Percentiles rank a stretch among this genome's conserved stretches.
phyloP scores from a whole-genome alignment of 2,797 vertebrate genomes.

The Pyrocephalus nanus region DNA sequence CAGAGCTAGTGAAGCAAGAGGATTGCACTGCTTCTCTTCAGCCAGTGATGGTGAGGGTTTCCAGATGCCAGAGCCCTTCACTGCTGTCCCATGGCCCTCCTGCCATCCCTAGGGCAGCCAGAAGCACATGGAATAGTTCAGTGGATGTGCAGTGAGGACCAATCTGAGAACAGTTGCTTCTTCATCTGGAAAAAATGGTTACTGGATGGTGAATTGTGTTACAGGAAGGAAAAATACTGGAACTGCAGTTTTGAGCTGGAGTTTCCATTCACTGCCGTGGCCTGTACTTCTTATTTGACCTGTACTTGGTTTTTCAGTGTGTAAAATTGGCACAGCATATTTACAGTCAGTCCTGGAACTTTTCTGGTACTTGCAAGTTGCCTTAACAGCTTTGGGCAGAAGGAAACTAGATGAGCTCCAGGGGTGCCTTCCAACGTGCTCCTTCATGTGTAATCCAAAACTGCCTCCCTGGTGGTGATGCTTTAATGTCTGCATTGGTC shows the following conservation, averaged over 20 bases:
- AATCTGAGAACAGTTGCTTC: neutral
- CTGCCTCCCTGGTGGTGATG: neutral
- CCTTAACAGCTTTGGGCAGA: neutral
- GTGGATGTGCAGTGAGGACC: neutral
- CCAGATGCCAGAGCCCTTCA: neutral
- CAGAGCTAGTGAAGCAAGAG: neutral
- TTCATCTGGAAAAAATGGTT: neutral
- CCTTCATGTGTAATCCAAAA: neutral
- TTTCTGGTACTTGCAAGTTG: neutral
- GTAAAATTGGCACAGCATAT: neutral
- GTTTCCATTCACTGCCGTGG: neutral
- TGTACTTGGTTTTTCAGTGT: neutral
- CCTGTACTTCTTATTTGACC: neutral
- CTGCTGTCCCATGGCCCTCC: neutral
- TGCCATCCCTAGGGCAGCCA: neutral
- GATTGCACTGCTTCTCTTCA: neutral
- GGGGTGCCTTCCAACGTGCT: neutral
- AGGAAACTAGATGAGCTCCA: neutral
- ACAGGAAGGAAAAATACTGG: neutral
- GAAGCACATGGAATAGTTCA: neutral
- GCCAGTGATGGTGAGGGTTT: neutral
- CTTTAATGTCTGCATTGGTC: neutral
- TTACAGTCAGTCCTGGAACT: neutral
- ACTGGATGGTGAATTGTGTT: neutral
- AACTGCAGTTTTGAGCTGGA: neutral